Base-by-base conservation (phyloP, 1,140 invertebrate species). In the Trichogramma pretiosum region DNA sequence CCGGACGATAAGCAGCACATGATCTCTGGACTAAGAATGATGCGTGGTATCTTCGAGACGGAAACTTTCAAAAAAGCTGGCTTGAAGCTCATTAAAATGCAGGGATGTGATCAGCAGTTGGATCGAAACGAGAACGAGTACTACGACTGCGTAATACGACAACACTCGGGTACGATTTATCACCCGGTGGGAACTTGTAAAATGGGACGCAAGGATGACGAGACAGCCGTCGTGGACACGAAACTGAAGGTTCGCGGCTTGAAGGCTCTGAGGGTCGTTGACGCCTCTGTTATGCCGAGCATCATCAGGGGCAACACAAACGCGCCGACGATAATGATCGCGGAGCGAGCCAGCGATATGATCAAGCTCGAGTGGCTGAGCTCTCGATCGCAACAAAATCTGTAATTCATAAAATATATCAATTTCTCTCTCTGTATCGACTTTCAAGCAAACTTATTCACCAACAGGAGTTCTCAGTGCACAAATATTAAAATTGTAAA, bases 121-220 rank as follows among this genome's bases (percentile, higher is more conserved):
- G 21, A 10, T 9, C 19, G 28, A 7, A 26, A n/a, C 5, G 9
- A 26, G 7, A 13, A 35, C 1, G n/a, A n/a, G n/a, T 45, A 37
- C 19, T 24, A 13, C 11, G 5, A 22, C n/a, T 45, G 43, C 32
- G 16, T 17, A 11, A 13, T 26, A 3, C 3, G 32, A 32, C n/a
- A 26, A 78, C 36, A 45, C 22, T 4, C n/a, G 2, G 5, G 14
- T 5, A 2, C 43, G 18, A 3, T 8, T 4, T 26, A 13, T 16
- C 43, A 82, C 64, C 71, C 74, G 4, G 68, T 68, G 0, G 75
- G 79, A 18, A 80, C 79, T 0, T 78, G 77, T 52, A 79, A 77
- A 62, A 83, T 83, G 80, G 81, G 67, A 11, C 68, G 67, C 3
- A 58, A 58, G 22, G 38, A 52, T 41, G 68, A 70, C 52, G 36